Evolutionary conservation across 2,888 invertebrate species (phyloP).

Genomic region (Dasypogon diadema): DNA sequence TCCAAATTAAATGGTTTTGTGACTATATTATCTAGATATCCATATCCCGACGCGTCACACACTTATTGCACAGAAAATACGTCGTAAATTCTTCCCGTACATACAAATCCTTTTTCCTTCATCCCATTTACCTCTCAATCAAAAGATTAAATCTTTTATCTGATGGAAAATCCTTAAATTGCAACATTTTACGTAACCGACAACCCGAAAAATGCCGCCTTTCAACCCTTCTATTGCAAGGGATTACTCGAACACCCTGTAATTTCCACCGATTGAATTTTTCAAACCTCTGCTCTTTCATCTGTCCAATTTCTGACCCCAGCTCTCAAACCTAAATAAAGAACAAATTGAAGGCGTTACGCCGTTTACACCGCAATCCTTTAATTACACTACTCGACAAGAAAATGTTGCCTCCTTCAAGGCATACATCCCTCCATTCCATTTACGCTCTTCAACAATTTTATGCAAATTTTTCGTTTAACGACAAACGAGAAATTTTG

Average conservation of each 20-base stretch:
- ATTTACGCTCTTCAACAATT: constrained; percentile 31
- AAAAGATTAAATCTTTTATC: constrained; percentile 45
- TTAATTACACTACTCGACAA: constrained; percentile 24
- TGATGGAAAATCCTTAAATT: constrained; percentile 40
- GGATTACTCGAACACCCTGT: constrained; percentile 53
- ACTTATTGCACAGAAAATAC: neutral
- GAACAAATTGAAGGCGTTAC: constrained; percentile 37
- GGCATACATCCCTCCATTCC: neutral
- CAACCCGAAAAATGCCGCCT: constrained; percentile 7
- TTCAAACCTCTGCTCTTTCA: neutral
- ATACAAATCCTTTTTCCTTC: neutral
- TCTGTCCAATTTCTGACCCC: neutral
- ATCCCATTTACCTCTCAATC: neutral
- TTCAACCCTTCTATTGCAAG: constrained; percentile 42
- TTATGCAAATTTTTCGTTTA: constrained; percentile 55
- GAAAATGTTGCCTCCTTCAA: neutral
- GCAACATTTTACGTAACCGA: constrained; percentile 33
- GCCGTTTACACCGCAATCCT: constrained; percentile 31
- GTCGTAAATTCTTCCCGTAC: no score
- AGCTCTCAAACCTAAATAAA: constrained; percentile 11
- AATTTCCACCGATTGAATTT: constrained; percentile 47
- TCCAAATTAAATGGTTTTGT: no score
- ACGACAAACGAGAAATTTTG: constrained; percentile 53
- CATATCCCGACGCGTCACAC: neutral
- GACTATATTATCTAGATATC: no score